Evolutionary conservation across 1,140 invertebrate species (phyloP).

Genomic region (Metaphire vulgaris): DNA sequence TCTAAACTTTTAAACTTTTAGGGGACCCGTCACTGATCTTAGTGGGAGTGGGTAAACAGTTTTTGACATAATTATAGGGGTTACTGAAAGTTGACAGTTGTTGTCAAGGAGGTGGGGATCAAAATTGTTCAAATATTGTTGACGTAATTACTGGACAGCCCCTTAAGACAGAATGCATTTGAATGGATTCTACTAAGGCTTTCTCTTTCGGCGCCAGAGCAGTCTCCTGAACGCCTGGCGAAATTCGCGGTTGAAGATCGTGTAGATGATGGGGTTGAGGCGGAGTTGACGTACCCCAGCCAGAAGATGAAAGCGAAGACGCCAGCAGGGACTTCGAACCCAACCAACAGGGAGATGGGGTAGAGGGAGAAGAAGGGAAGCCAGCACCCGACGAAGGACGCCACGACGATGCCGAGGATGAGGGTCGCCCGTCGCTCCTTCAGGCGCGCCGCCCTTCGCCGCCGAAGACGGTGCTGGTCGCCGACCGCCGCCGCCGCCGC

Average conservation of each 20-base stretch:
- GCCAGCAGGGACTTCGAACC: conserved; percentile 77
- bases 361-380: conserved; percentile 96
- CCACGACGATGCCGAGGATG: conserved; percentile 95
- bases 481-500: not conserved
- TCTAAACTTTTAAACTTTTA: too few relatives aligned
- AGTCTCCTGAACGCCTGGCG: conserved; percentile 46
- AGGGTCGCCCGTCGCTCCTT: conserved; percentile 95
- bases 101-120: too few relatives aligned
- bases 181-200: too few relatives aligned
- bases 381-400: conserved; percentile 97
- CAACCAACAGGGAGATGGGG: conserved; percentile 71
- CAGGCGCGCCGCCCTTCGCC: conserved; percentile 79
- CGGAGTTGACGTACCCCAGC: conserved; percentile 74
- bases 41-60: too few relatives aligned
- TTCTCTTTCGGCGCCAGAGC: conserved; percentile 30
- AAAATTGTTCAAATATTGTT: too few relatives aligned
- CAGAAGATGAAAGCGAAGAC: conserved; percentile 94
- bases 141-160: too few relatives aligned
- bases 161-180: too few relatives aligned
- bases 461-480: not conserved
- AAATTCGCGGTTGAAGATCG: conserved; percentile 50
- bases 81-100: too few relatives aligned
- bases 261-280: conserved; percentile 50
- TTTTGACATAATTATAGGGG: too few relatives aligned
- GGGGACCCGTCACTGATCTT: too few relatives aligned